phyloP scores from a whole-genome alignment of 2,797 vertebrate species.

The Sebastes matsubarae region DNA sequence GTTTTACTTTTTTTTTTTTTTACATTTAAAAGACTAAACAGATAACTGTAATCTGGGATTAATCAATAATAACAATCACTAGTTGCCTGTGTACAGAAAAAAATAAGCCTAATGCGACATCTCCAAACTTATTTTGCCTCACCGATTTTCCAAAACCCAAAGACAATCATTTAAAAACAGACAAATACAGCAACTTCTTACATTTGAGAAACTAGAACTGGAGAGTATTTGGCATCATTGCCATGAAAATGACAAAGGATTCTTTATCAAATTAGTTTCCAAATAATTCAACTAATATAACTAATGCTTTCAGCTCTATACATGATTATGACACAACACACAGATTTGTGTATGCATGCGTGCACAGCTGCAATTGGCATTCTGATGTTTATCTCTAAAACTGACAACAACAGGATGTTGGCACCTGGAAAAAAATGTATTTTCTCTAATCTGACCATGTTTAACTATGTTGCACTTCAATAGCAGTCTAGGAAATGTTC shows the following conservation, averaged over 20 bases:
- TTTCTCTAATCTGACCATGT: slow-evolving; percentile 16
- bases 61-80: neutral
- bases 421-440: neutral
- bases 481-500: slow-evolving; percentile 31
- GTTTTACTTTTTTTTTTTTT: neutral
- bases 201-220: neutral
- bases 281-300: neutral
- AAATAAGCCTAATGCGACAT: neutral
- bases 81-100: neutral
- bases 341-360: neutral
- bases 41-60: neutral
- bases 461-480: slow-evolving; percentile 26
- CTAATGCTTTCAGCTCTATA: neutral
- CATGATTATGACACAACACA: neutral
- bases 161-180: neutral
- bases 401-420: slow-evolving; percentile 28
- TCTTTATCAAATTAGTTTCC: neutral
- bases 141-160: neutral
- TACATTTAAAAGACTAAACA: neutral
- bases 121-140: neutral
- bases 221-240: neutral
- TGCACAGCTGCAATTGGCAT: neutral
- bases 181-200: neutral
- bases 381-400: slow-evolving; percentile 26
- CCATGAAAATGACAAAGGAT: neutral